Evolutionary conservation across 2,888 invertebrate genomes (phyloP), one percentile per base, ranked within the genome.

Genomic region (Epinotia brunnichana): DNA sequence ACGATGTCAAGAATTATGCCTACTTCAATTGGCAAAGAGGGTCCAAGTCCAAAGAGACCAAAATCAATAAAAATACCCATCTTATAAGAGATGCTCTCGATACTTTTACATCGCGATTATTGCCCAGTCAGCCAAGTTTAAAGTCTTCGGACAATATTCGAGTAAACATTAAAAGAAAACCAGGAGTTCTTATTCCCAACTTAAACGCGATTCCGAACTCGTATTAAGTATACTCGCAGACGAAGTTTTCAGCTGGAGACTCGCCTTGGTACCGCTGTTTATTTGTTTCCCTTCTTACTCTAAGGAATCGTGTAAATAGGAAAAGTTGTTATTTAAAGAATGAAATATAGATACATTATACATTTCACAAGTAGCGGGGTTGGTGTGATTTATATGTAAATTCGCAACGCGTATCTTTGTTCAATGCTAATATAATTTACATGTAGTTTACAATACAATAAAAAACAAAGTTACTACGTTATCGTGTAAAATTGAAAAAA

Each of bases 81-180:
- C n/a, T 35, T 1, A 15, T 24, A 24, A 13, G 15, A n/a, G 17
- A 44, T 44, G 3, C 29, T 7, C n/a, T 56, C 19, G 10, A 39
- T 15, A n/a, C 35, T 64, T 53, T 53, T 64, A 35, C 59, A 17
- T 39, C 35, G 3, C 35, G 13, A 60, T 44, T 39, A 66, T 66
- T 66, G 66, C 60, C 35, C 60, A 48, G 29, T 53, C 61, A 61
- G 48, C 39, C 56, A 56, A 56, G 21, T 44, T 24, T 44, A 51
- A 39, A 60, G 59, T 41, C 54, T 63, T 56, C 63, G 41, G 68
- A 63, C 57, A 62, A 68, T 72, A 68, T 68, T 69, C 21, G 63
- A 69, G 73, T 73, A 69, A 69, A 69, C 56, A 69, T 63, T 62
- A 72, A 72, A 69, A 63, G 56, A 68, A 73, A 69, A 73, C 62